phyloP scores from a whole-genome alignment of 2,113 vertebrate genomes.

The Indicator indicator region DNA sequence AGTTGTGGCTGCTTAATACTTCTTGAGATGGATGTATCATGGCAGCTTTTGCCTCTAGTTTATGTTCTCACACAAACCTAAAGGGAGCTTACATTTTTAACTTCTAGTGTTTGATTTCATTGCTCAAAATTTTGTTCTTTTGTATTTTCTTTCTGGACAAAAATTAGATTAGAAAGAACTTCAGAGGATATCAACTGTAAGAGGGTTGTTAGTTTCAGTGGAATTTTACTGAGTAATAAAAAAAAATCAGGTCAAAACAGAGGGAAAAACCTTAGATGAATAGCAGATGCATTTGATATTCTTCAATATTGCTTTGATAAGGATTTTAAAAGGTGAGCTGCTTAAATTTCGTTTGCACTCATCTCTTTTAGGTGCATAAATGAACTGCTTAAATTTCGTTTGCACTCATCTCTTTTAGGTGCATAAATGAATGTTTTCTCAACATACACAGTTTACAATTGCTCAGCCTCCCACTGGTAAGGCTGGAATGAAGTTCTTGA shows the following conservation, averaged over 20 bases:
- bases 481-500: slow-evolving; percentile 40
- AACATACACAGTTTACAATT: slow-evolving; percentile 38
- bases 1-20: neutral
- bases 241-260: neutral
- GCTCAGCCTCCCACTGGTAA: neutral
- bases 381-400: slow-evolving; percentile 43
- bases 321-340: slow-evolving; percentile 52
- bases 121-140: slow-evolving; percentile 24
- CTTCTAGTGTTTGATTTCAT: slow-evolving; percentile 20
- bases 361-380: slow-evolving; percentile 28
- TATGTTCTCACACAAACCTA: neutral
- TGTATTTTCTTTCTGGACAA: neutral
- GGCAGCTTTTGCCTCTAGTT: slow-evolving; percentile 11
- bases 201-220: neutral
- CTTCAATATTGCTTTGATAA: slow-evolving; percentile 50
- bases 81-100: slow-evolving; percentile 24
- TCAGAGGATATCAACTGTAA: slow-evolving; percentile 5
- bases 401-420: slow-evolving; percentile 13
- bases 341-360: slow-evolving; percentile 44
- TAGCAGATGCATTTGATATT: slow-evolving; percentile 43
- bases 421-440: neutral
- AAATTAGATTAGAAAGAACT: slow-evolving; percentile 34
- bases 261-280: neutral
- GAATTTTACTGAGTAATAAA: slow-evolving; percentile 3
- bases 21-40: neutral